Percentiles rank a stretch among this genome's conserved stretches.
Conservation (phyloP, 2,888 invertebrate species). For the Periphyllus acericola region DNA sequence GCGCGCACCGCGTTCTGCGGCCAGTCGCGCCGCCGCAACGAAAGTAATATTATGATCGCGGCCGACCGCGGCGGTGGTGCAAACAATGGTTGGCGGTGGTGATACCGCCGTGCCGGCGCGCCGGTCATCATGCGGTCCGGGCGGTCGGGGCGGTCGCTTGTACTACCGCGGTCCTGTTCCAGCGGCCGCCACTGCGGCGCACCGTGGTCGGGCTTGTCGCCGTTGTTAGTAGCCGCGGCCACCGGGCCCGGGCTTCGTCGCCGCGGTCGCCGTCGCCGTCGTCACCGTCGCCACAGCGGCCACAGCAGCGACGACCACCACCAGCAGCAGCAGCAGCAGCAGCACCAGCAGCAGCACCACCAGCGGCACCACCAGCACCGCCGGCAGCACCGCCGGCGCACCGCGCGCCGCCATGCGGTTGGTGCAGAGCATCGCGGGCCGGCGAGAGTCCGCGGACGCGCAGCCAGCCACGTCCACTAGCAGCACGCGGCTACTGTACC, state of each 20-base stretch:
- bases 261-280: background rate
- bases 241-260: background rate
- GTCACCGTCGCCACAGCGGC: background rate
- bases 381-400: background rate
- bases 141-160: constrained; percentile 37
- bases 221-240: background rate
- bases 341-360: background rate
- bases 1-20: background rate
- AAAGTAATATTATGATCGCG: constrained; percentile 5
- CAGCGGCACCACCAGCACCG: background rate
- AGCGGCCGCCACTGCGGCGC: background rate
- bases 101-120: constrained; percentile 45
- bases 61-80: constrained; percentile 9
- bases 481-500: constrained; percentile 55
- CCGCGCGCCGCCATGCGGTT: constrained; percentile 49
- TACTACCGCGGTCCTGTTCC: constrained; percentile 28
- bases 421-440: constrained; percentile 62
- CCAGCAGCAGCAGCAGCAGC: background rate
- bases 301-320: no score
- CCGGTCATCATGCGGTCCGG: constrained; percentile 50
- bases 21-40: background rate
- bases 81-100: constrained; percentile 53
- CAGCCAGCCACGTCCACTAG: constrained; percentile 60
- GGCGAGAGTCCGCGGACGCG: constrained; percentile 62
- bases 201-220: constrained; percentile 12